Evolutionary conservation across 2,113 vertebrate species (phyloP).

Genomic region (Narcine bancroftii): DNA sequence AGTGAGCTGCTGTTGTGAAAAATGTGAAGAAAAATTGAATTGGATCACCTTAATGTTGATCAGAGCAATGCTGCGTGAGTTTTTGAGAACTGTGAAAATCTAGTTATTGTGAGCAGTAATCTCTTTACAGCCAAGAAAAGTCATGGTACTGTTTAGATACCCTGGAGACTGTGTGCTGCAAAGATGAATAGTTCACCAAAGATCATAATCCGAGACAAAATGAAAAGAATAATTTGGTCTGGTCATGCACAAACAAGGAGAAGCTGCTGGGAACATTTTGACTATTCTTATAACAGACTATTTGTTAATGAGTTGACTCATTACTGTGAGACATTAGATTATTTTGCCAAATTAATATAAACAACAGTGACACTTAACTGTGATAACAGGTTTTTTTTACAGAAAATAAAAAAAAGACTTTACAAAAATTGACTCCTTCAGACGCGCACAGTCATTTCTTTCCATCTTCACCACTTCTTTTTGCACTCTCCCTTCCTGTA

Average conservation of each 20-base stretch:
- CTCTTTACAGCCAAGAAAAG: conserved; percentile 92
- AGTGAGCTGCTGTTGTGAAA: conserved; percentile 31
- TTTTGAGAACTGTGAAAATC: conserved; percentile 97
- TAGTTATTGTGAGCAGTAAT: conserved; percentile 98
- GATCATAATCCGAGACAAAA: conserved; percentile 36
- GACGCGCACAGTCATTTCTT: not conserved
- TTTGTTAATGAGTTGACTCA: conserved; percentile 26
- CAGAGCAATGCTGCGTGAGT: conserved; percentile 75
- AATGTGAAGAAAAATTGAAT: conserved; percentile 43
- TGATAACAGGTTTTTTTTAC: not conserved
- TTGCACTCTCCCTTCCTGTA: not conserved
- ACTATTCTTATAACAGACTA: conserved; percentile 4
- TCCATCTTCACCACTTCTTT: not conserved
- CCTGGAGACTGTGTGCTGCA: conserved; percentile 63
- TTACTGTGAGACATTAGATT: conserved; percentile 25
- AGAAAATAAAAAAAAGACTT: conserved; percentile 27
- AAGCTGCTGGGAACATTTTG: conserved; percentile 31
- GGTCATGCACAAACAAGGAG: conserved; percentile 35
- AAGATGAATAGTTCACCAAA: conserved; percentile 49
- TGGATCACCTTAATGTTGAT: conserved; percentile 77
- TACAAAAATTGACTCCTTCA: not conserved
- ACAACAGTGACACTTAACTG: conserved; percentile 11
- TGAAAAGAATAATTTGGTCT: conserved; percentile 38
- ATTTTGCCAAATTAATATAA: conserved; percentile 34
- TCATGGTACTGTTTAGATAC: conserved; percentile 73